Evolutionary conservation across 2,888 invertebrate genomes (phyloP).

Genomic region (Julus scanicus): DNA sequence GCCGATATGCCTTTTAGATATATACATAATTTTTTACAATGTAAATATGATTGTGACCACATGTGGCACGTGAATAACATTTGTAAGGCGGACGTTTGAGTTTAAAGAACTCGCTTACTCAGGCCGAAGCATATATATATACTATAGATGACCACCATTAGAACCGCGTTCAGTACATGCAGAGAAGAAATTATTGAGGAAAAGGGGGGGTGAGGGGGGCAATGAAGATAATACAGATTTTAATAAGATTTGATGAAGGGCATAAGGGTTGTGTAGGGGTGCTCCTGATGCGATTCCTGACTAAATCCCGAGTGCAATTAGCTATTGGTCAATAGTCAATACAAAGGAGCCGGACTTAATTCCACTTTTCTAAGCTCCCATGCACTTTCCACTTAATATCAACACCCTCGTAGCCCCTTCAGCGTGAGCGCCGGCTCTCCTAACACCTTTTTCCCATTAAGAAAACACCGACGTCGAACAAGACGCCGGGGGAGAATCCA

Average conservation of each 20-base stretch:
- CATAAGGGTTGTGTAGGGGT: not conserved
- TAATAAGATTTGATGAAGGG: slow-evolving; percentile 32
- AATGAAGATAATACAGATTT: not conserved
- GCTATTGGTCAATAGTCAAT: slow-evolving; percentile 33
- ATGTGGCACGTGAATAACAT: no score
- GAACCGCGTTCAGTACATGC: not conserved
- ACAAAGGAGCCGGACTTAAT: slow-evolving; percentile 2
- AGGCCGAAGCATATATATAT: no score
- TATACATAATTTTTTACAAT: no score
- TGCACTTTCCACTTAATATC: not conserved
- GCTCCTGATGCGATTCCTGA: not conserved
- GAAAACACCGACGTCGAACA: slow-evolving; percentile 5
- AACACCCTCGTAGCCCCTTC: not conserved
- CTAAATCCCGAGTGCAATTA: slow-evolving; percentile 14
- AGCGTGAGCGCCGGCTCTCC: not conserved
- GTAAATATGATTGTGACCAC: no score
- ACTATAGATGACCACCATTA: not conserved
- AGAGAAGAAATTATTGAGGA: not conserved
- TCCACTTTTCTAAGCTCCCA: not conserved
- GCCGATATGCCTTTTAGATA: no score
- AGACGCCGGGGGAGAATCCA: not conserved
- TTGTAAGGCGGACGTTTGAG: no score
- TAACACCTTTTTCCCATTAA: slow-evolving; percentile 36
- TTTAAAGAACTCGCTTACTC: no score
- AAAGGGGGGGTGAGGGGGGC: not conserved